Base-by-base conservation (phyloP, 2,797 vertebrate genomes). In the Echiichthys vipera region DNA sequence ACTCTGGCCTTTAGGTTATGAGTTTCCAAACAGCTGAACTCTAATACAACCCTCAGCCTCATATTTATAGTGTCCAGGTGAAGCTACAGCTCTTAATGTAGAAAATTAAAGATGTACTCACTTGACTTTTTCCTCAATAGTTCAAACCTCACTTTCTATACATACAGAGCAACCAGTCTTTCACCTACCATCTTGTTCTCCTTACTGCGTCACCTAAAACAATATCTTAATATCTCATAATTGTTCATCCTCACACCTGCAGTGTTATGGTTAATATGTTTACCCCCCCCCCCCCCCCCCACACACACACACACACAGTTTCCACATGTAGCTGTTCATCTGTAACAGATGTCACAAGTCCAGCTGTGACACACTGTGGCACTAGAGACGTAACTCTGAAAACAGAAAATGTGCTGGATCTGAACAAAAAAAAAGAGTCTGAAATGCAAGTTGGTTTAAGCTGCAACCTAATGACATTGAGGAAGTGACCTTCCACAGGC, bases 401-500 rank as follows among this genome's bases (percentile, higher is more conserved):
- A 34, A 51, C 2, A 18, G 15, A 15, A 55, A 49, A 65, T 46
- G n/a, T 15, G 18, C n/a, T 47, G 18, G 22, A 62, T 46, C 1
- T 32, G 22, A 51, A 51, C 7, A 45, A 47, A 30, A 51, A 51
- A 9, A 45, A 47, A 30, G 43, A 49, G 18, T 36, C 42, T 22
- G 39, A 45, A 51, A 20, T 61, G 27, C 42, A 24, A 69, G 70
- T 74, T 65, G 73, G 58, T 80, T 79, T 45, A 27, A 57, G 76
- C 40, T 71, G 72, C 50, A 81, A 71, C 85, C 80, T 88, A 71
- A 87, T 89, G 90, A 85, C 87, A 86, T 87, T 80, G 86, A 80
- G 42, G 75, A 62, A 71, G 72, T 81, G 82, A 84, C 89, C 85
- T 92, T 88, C 84, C 76, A 79, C 50, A 18, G 65, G 66, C 84